A percentile compares a stretch with the other conserved stretches of the same genome.
These are phyloP conservation scores for Drosophila pruinosa DNA, from an alignment of 1,140 invertebrate species.

Conservation along the genomic window DNA sequence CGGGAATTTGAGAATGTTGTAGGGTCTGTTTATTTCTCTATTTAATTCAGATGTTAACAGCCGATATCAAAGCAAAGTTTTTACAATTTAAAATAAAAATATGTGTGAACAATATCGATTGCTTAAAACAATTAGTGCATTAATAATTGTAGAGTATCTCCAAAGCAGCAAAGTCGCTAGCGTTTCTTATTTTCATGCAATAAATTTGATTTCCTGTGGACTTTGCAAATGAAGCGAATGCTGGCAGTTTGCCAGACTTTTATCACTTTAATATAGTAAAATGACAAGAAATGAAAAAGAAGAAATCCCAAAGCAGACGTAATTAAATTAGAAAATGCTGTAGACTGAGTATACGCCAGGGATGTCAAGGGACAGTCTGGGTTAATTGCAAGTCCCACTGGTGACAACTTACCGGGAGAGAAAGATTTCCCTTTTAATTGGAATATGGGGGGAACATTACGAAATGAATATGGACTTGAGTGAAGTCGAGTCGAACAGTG, in stretches of 20 bases:
- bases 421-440: slow-evolving; percentile 49
- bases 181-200: background rate
- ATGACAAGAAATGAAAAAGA: slow-evolving; percentile 28
- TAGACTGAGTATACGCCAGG: background rate
- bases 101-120: too few relatives aligned
- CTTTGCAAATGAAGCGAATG: background rate
- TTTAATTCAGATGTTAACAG: too few relatives aligned
- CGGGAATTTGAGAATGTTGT: too few relatives aligned
- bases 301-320: slow-evolving; percentile 35
- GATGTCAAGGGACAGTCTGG: slow-evolving; percentile 2
- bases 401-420: slow-evolving; percentile 56
- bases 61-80: too few relatives aligned
- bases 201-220: slow-evolving; percentile 5
- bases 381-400: slow-evolving; percentile 49
- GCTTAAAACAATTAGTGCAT: too few relatives aligned
- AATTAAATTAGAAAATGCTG: slow-evolving; percentile 18
- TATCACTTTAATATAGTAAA: slow-evolving; percentile 29
- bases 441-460: slow-evolving; percentile 22
- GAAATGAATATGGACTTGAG: background rate
- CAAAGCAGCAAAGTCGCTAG: background rate
- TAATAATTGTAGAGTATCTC: background rate
- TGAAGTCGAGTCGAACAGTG: too few relatives aligned
- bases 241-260: slow-evolving; percentile 29
- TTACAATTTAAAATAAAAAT: too few relatives aligned
- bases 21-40: too few relatives aligned